Evolutionary conservation across 2,113 vertebrate species (phyloP), one percentile per base, ranked within the genome.

Genomic region (Actinemys pallida): DNA sequence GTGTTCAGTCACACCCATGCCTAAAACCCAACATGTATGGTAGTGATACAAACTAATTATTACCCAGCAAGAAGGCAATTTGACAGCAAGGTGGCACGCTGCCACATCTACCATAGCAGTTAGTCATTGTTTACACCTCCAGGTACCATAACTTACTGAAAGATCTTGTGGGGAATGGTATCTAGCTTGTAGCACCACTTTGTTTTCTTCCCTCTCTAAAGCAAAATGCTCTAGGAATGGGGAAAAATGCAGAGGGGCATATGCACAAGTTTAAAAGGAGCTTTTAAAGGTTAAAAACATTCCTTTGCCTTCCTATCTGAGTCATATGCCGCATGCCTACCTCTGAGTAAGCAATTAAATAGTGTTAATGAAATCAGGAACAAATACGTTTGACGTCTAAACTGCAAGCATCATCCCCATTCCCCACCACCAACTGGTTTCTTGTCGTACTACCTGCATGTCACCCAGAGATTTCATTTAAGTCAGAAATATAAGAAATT

Each of bases 1-100:
- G 87, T 95, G 92, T 94, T 97, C 90, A 91, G 86, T 88, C 90
- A 93, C 81, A 96, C 94, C 53, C 78, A 87, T 97, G 94, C 93
- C 93, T 97, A 96, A 95, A 94, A 95, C 75, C 45, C 86, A 93
- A 93, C 85, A 50, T 54, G 91, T 81, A 84, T 95, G 95, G 92
- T 95, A 91, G 84, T 54, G 93, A 85, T 96, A 72, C 87, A 94
- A 96, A 94, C 50, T 93, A 94, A 94, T 95, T 96, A 93, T 83
- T 57, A 91, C 81, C 53, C 65, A 86, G 72, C 86, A 78, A 92
- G 31, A 85, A 87, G 84, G 87, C 88, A 95, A 96, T 91, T 81
- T 93, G 93, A 95, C 94, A 95, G 90, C 9, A 95, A 90, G 65
- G 50, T 95, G 93, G 93, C 96, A 87, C 92, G 89, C 87, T 96